Base-by-base conservation (phyloP, 2,797 vertebrate species). In the Leptoclinus maculatus region DNA sequence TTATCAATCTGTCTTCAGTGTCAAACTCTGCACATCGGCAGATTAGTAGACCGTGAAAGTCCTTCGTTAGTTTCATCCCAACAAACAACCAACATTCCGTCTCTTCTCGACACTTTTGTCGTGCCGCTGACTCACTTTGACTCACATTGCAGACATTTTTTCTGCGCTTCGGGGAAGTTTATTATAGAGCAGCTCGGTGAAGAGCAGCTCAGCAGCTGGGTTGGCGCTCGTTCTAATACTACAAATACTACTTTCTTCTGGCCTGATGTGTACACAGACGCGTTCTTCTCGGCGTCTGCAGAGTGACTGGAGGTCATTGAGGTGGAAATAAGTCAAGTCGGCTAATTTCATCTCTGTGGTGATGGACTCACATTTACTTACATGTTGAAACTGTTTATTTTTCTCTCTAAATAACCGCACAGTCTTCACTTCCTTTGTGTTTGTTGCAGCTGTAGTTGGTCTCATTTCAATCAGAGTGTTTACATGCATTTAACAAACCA, bases 121-220 rank as follows among this genome's bases (percentile, higher is more conserved):
- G 0, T 34, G 32, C 78, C 73, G 76, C 77, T 84, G 81, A 63
- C 29, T 29, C 23, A 47, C 79, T 17, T 59, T 41, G 32, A 83
- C 77, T 78, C 66, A 64, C 87, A 86, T 87, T 76, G 56, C 80
- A 80, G 77, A 79, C 77, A 88, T 90, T 84, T 86, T 29, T 85
- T 87, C 79, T 81, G 51, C 53, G 39, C 71, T 65, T 83, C 56
- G 71, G 79, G 68, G 80, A 68, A 70, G 66, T 80, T 84, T 84
- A 57, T 74, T 76, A 38, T 41, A 23, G 59, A 78, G 73, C 53
- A 34, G 21, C 45, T 72, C 2, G 12, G 14, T 43, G 66, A 66
- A 67, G 41, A 43, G 36, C 1, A 56, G 41, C 51, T 72, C 32
- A 39, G 57, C 45, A 36, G n/a, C 39, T 74, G 38, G 47, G 60